A percentile compares a stretch with the other conserved stretches of the same genome.
phyloP scores from a whole-genome alignment of 2,113 vertebrate genomes.

The Pelecanus crispus region DNA sequence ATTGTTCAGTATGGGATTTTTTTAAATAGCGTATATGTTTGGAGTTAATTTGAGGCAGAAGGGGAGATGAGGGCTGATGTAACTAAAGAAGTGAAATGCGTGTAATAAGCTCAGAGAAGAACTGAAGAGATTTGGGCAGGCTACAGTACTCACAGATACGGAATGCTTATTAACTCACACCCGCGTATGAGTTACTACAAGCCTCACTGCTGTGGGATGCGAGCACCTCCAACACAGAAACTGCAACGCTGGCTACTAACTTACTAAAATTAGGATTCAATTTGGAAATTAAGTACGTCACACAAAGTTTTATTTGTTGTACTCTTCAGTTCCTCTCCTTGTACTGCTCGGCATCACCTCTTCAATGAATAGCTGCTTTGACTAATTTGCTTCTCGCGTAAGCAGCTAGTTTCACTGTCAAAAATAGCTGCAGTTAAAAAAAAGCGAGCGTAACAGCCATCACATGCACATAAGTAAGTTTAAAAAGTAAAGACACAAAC shows the following conservation, averaged over 20 bases:
- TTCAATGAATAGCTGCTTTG: not conserved
- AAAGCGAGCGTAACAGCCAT: not conserved
- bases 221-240: not conserved
- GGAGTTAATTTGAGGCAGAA: not conserved
- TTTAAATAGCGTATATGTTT: not conserved
- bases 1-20: not conserved
- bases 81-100: not conserved
- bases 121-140: not conserved
- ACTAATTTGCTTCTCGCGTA: not conserved
- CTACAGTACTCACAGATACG: too few relatives aligned
- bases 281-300: not conserved
- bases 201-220: not conserved
- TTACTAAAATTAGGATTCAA: not conserved
- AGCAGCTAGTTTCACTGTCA: not conserved
- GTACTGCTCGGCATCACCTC: not conserved
- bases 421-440: not conserved
- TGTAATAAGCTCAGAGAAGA: not conserved
- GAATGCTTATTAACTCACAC: not conserved
- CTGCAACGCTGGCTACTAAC: not conserved
- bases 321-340: not conserved
- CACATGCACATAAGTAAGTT: not conserved
- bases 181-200: rapidly evolving
- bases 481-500: not conserved
- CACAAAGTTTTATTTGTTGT: not conserved
- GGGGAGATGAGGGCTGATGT: not conserved